These are phyloP conservation scores for Trichomalopsis sarcophagae DNA, from an alignment of 1,140 invertebrate species.

Conservation along the genomic window DNA sequence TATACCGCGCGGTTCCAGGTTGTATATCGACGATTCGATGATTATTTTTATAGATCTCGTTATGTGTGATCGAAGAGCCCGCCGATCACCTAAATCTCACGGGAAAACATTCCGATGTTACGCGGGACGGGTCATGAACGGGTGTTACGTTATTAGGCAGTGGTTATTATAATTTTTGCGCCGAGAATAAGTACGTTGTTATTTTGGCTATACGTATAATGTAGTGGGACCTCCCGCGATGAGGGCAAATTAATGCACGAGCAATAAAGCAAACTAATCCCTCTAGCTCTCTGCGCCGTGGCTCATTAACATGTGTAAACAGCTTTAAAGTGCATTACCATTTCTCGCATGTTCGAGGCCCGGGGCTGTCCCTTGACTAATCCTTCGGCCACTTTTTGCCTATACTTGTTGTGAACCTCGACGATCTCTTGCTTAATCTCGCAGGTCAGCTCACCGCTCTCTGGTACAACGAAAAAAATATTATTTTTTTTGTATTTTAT, in stretches of 20 bases:
- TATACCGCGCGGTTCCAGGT: too few relatives aligned
- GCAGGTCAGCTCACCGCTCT: not conserved
- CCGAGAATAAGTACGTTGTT: too few relatives aligned
- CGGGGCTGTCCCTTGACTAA: slow-evolving; percentile 82
- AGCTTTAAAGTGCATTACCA: slow-evolving; percentile 73
- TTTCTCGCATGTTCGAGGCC: slow-evolving; percentile 85
- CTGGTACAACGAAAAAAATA: not conserved
- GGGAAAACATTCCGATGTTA: too few relatives aligned
- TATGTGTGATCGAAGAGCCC: too few relatives aligned
- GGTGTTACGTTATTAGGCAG: too few relatives aligned
- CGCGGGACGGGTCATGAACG: too few relatives aligned
- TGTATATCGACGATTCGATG: too few relatives aligned
- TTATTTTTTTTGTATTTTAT: too few relatives aligned
- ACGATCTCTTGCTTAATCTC: not conserved
- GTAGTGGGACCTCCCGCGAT: not conserved
- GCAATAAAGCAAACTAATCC: not conserved
- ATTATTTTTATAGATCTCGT: too few relatives aligned
- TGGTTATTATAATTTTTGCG: too few relatives aligned
- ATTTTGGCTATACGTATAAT: not conserved
- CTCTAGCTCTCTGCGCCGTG: not conserved
- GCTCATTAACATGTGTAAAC: slow-evolving; percentile 7
- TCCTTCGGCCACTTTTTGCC: slow-evolving; percentile 83
- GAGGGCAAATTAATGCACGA: not conserved
- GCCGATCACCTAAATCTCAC: too few relatives aligned
- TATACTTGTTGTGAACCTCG: slow-evolving; percentile 79